phyloP scores from a whole-genome alignment of 2,797 vertebrate genomes.

The Sebastes hopkinsi region DNA sequence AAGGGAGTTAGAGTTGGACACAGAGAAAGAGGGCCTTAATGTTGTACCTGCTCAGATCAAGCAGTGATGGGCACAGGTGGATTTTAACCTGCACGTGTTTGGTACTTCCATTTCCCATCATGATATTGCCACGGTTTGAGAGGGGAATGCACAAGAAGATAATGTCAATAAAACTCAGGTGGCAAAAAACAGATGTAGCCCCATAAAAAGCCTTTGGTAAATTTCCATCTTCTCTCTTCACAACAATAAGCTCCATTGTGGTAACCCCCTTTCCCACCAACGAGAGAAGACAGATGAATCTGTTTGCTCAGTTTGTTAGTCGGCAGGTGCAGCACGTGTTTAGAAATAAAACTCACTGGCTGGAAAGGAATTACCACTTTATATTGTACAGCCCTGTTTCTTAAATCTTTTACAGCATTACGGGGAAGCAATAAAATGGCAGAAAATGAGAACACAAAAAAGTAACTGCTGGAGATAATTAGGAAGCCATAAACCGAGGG shows the following conservation, averaged over 20 bases:
- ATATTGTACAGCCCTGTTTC: constrained; percentile 10
- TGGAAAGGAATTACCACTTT: not conserved
- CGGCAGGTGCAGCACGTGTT: not conserved
- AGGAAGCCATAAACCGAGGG: constrained; percentile 31
- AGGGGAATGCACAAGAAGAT: not conserved
- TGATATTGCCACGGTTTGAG: not conserved
- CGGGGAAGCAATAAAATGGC: constrained; percentile 34
- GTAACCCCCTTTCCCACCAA: not conserved
- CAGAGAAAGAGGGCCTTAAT: not conserved
- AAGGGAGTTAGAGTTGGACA: not conserved
- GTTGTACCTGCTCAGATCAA: constrained; percentile 18
- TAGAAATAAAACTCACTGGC: not conserved
- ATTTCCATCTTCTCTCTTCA: not conserved
- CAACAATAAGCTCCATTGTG: not conserved
- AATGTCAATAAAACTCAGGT: not conserved
- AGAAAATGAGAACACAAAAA: constrained; percentile 18
- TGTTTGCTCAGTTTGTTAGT: not conserved
- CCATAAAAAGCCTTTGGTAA: not conserved
- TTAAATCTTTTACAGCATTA: constrained; percentile 22
- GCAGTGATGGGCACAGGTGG: not conserved
- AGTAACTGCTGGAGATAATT: constrained; percentile 40
- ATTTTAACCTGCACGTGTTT: not conserved
- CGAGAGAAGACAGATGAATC: constrained; percentile 17
- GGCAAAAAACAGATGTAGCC: not conserved
- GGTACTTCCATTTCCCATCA: not conserved